Percentiles rank a stretch among this genome's conserved stretches.
These are phyloP conservation scores for Labeo rohita DNA, from an alignment of 2,113 vertebrate species.

Conservation along the genomic window DNA sequence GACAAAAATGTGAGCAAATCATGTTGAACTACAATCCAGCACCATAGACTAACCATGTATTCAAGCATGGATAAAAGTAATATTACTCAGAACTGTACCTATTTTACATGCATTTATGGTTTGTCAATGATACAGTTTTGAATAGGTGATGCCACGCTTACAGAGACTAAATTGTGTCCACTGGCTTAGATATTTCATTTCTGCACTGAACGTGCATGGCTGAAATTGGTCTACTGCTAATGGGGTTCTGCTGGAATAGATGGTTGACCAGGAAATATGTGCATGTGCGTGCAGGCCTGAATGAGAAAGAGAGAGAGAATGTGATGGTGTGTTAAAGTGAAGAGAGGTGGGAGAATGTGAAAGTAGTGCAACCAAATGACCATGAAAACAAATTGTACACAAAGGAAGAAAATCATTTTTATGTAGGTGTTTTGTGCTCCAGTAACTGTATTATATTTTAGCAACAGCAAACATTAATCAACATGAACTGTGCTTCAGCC, in stretches of 20 bases:
- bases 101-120: constrained; percentile 12
- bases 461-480: background rate
- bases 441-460: constrained; percentile 23
- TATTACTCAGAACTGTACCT: constrained; percentile 12
- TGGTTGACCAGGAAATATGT: constrained; percentile 31
- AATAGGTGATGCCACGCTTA: constrained; percentile 4
- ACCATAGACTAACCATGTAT: background rate
- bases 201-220: constrained; percentile 32
- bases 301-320: background rate
- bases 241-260: constrained; percentile 6
- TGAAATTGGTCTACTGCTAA: constrained; percentile 39
- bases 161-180: constrained; percentile 11
- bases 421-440: background rate
- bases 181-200: constrained; percentile 34
- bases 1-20: background rate
- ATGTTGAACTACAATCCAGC: background rate
- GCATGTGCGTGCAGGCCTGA: background rate
- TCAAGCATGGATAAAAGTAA: background rate
- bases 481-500: background rate
- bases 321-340: background rate
- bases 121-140: constrained; percentile 1
- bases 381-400: background rate
- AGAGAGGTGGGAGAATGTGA: background rate
- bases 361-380: background rate
- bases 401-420: background rate